Conservation (phyloP, 2,888 invertebrate genomes). For the Melanotus villosus region DNA sequence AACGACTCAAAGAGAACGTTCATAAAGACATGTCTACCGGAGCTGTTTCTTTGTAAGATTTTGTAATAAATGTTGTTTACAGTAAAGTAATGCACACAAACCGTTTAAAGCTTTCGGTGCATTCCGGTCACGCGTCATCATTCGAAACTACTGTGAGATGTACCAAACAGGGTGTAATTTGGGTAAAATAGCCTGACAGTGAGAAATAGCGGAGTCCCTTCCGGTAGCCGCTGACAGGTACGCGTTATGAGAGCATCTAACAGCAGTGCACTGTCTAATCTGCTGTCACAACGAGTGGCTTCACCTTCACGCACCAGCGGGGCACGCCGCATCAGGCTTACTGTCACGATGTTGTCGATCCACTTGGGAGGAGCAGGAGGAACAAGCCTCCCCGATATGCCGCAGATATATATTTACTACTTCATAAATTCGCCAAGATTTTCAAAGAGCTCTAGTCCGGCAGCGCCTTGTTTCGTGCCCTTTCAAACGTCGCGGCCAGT, state of each 20-base stretch:
- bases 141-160: slow-evolving; percentile 61
- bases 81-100: slow-evolving; percentile 43
- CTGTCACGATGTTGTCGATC: slow-evolving; percentile 40
- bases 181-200: slow-evolving; percentile 65
- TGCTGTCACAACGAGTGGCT: slow-evolving; percentile 43
- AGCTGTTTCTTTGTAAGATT: slow-evolving; percentile 54
- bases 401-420: slow-evolving; percentile 59
- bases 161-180: slow-evolving; percentile 63
- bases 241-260: slow-evolving; percentile 51
- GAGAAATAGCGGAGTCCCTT: slow-evolving; percentile 65
- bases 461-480: slow-evolving; percentile 53
- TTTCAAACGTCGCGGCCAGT: slow-evolving; percentile 60
- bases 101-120: slow-evolving; percentile 49
- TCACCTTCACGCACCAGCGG: slow-evolving; percentile 43
- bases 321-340: slow-evolving; percentile 42
- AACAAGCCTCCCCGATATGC: slow-evolving; percentile 41
- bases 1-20: slow-evolving; percentile 40
- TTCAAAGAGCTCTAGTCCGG: slow-evolving; percentile 53
- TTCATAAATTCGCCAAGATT: slow-evolving; percentile 58
- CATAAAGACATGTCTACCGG: slow-evolving; percentile 39
- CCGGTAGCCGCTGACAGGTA: slow-evolving; percentile 63
- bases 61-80: slow-evolving; percentile 56
- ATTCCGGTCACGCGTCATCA: slow-evolving; percentile 65
- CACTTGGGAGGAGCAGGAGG: slow-evolving; percentile 31
- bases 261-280: slow-evolving; percentile 44